These are phyloP conservation scores for Uromys caudimaculatus DNA, from an alignment of 2,797 vertebrate genomes.

Conservation along the genomic window DNA sequence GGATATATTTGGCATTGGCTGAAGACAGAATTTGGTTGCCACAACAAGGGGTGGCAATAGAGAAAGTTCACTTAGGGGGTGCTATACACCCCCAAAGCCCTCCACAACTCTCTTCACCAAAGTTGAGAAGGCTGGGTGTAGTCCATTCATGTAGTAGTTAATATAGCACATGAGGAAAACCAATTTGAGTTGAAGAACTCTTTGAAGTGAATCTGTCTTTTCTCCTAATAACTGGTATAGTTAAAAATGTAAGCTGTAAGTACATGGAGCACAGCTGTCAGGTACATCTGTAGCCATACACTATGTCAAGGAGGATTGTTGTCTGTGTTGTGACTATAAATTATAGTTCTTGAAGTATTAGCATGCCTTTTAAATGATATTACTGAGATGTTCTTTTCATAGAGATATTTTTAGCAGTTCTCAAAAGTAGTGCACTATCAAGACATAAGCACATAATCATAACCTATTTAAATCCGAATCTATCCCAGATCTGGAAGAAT, in stretches of 20 bases:
- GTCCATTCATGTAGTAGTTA: neutral
- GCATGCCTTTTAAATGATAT: slow-evolving; percentile 23
- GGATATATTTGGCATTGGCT: neutral
- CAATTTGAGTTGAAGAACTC: neutral
- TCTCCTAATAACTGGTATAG: neutral
- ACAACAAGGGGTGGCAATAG: neutral
- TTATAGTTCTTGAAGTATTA: neutral
- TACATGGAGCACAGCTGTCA: neutral
- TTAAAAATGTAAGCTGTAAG: neutral
- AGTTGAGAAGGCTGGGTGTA: neutral
- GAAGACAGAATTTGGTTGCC: neutral
- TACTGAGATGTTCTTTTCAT: slow-evolving; percentile 31
- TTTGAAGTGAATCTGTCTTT: slow-evolving; percentile 16
- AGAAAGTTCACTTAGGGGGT: neutral
- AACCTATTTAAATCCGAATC: neutral
- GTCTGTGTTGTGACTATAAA: neutral
- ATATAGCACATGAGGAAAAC: neutral
- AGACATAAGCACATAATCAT: slow-evolving; percentile 31
- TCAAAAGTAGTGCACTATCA: neutral
- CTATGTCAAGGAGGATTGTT: slow-evolving; percentile 44
- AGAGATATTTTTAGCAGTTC: slow-evolving; percentile 58
- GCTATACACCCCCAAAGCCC: no score
- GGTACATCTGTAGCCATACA: neutral
- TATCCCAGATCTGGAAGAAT: neutral
- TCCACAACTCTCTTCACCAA: neutral